A percentile compares a stretch with the other conserved stretches of the same genome.
Evolutionary conservation across 2,888 invertebrate genomes (phyloP).

Genomic region (Himalopsyche japonica): DNA sequence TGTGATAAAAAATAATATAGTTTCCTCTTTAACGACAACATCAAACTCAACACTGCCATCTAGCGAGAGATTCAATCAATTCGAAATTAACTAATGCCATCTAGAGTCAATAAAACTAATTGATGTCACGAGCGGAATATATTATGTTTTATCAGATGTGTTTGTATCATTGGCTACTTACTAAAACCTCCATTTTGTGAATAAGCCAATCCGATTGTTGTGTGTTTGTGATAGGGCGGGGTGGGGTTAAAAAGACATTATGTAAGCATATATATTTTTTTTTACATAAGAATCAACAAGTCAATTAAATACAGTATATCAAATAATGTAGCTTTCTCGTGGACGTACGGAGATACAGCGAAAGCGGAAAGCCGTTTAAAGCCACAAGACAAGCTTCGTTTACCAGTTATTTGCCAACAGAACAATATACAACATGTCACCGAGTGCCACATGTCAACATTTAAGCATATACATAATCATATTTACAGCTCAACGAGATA

Average conservation of each 20-base stretch:
- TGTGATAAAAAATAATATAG: neutral
- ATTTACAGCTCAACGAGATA: too few relatives aligned
- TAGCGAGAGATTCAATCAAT: neutral
- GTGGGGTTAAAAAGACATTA: neutral
- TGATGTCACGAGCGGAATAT: neutral
- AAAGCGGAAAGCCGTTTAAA: neutral
- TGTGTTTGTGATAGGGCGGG: neutral
- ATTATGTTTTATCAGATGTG: neutral
- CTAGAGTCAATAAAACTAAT: neutral
- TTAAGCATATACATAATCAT: too few relatives aligned
- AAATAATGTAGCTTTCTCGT: neutral
- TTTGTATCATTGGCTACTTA: conserved; percentile 20
- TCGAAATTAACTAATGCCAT: neutral
- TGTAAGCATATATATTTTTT: neutral
- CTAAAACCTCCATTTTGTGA: conserved; percentile 32
- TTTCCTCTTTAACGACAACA: neutral
- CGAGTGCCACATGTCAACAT: too few relatives aligned
- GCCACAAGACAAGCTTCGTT: neutral
- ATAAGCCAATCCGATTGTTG: conserved; percentile 27
- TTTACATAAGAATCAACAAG: neutral
- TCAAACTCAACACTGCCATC: neutral
- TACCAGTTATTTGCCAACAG: neutral
- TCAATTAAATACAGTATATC: neutral
- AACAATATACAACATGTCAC: too few relatives aligned
- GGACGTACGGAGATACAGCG: neutral